Evolutionary conservation across 2,888 invertebrate genomes (phyloP).

Genomic region (Hemithea aestivaria): DNA sequence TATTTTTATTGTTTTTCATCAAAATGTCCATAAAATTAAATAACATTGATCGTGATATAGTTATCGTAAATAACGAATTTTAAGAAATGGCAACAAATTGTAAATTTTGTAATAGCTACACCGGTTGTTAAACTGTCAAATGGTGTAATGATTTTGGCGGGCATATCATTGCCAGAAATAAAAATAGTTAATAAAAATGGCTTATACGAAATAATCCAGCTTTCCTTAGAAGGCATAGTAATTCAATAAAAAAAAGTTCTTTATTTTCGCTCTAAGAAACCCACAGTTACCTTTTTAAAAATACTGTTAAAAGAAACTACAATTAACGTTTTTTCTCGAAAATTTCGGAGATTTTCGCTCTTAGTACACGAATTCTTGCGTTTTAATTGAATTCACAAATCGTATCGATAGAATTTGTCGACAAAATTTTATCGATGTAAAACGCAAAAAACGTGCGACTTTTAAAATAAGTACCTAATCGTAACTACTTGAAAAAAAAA

Average conservation of each 20-base stretch:
- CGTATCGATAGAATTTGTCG: neutral
- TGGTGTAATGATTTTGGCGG: too few relatives aligned
- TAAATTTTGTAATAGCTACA: too few relatives aligned
- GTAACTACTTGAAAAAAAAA: constrained; percentile 25
- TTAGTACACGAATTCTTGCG: constrained; percentile 6
- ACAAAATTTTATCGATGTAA: neutral
- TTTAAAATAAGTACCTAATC: constrained; percentile 8
- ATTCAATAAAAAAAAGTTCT: constrained; percentile 3
- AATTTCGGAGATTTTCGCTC: constrained; percentile 16
- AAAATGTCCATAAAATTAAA: too few relatives aligned
- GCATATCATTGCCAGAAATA: constrained; percentile 2
- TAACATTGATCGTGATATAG: too few relatives aligned
- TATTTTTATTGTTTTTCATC: too few relatives aligned
- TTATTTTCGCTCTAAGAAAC: constrained; percentile 10
- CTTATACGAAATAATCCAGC: constrained; percentile 25
- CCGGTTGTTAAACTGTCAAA: too few relatives aligned
- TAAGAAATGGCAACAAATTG: too few relatives aligned
- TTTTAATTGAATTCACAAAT: neutral
- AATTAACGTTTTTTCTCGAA: constrained; percentile 27
- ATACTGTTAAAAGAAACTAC: constrained; percentile 42
- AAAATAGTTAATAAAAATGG: constrained; percentile 13
- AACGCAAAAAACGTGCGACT: constrained; percentile 4
- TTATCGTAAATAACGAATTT: too few relatives aligned
- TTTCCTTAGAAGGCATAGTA: constrained; percentile 39
- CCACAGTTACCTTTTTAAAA: constrained; percentile 12